phyloP scores from a whole-genome alignment of 2,888 invertebrate genomes.

The Prosapia bicincta region DNA sequence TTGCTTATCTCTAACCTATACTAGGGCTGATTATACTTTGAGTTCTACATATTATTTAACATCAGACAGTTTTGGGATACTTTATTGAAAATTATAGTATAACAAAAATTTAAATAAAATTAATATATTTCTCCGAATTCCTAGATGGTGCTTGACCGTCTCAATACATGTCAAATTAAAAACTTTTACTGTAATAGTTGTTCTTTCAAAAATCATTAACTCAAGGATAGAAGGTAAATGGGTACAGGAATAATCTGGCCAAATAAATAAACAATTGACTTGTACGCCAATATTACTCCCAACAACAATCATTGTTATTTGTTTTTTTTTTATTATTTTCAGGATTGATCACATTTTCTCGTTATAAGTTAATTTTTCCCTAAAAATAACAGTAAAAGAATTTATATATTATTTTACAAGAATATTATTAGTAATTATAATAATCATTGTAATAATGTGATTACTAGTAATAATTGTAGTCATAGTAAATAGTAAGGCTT shows the following conservation, averaged over 20 bases:
- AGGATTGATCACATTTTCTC: slow-evolving; percentile 23
- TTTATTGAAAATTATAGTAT: too few species aligned
- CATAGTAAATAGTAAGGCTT: slow-evolving; percentile 20
- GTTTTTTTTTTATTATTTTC: slow-evolving; percentile 13
- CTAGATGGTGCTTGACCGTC: too few species aligned
- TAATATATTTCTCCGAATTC: too few species aligned
- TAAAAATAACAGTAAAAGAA: slow-evolving; percentile 17
- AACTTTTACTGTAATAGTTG: too few species aligned
- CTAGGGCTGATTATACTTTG: too few species aligned
- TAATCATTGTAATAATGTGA: slow-evolving; percentile 14
- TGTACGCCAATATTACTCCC: slow-evolving; percentile 22
- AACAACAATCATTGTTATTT: slow-evolving; percentile 19
- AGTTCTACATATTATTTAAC: too few species aligned
- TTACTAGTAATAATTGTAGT: slow-evolving; percentile 25
- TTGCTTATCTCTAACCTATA: too few species aligned
- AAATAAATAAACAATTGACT: slow-evolving; percentile 26
- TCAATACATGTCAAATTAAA: too few species aligned
- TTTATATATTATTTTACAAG: slow-evolving; percentile 23
- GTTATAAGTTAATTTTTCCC: slow-evolving; percentile 12
- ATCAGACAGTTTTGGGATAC: too few species aligned
- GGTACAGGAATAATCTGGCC: background rate
- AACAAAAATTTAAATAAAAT: too few species aligned
- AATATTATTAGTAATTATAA: slow-evolving; percentile 25
- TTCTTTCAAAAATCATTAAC: too few species aligned
- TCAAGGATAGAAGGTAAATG: too few species aligned